Evolutionary conservation across 2,888 invertebrate genomes (phyloP).

Genomic region (Eupeodes latifasciatus): DNA sequence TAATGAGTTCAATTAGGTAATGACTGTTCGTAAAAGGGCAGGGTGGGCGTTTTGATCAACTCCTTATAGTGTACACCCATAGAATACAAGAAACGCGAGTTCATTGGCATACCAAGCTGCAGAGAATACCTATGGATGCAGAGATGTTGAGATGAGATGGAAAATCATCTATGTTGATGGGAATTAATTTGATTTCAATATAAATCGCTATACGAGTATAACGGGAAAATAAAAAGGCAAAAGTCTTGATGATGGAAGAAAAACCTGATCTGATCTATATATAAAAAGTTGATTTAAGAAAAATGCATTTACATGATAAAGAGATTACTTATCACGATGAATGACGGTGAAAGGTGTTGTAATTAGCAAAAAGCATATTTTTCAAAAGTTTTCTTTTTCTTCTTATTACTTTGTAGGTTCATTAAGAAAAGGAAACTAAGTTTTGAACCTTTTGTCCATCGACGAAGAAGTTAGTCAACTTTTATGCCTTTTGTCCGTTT

Average conservation of each 20-base stretch:
- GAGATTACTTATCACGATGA: background rate
- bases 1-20: constrained; percentile 75
- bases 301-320: constrained; percentile 48
- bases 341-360: constrained; percentile 29
- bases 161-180: constrained; percentile 59
- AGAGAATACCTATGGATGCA: too few relatives aligned
- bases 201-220: background rate
- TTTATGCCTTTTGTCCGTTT: too few relatives aligned
- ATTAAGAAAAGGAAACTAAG: background rate
- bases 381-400: background rate
- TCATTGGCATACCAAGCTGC: constrained; percentile 49
- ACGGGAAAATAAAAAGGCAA: constrained; percentile 7
- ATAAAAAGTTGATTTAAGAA: background rate
- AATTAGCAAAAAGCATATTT: constrained; percentile 31
- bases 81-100: constrained; percentile 24
- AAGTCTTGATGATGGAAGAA: constrained; percentile 21
- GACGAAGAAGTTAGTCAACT: background rate
- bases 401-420: too few relatives aligned
- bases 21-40: constrained; percentile 53
- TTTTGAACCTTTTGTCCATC: background rate
- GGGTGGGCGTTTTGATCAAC: constrained; percentile 50
- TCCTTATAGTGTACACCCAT: constrained; percentile 6
- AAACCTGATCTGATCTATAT: constrained; percentile 22
- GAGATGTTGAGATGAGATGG: background rate
- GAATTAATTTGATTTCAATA: constrained; percentile 58